Evolutionary conservation across 2,113 vertebrate species (phyloP).

Genomic region (Rhinopomastus cyanomelas): DNA sequence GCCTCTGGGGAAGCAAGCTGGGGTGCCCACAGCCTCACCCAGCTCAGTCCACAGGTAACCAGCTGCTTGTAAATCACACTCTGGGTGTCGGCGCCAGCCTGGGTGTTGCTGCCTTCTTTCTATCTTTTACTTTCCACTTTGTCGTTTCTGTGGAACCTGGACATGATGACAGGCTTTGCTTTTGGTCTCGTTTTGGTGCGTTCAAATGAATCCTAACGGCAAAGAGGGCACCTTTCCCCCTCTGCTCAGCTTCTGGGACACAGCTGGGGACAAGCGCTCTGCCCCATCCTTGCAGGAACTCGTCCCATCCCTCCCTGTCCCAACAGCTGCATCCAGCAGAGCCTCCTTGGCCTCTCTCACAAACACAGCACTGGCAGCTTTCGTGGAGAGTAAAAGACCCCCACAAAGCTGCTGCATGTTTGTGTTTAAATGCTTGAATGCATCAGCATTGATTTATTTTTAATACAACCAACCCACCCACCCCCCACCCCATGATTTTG

Average conservation of each 20-base stretch:
- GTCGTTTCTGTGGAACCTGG: neutral
- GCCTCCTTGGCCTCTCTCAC: neutral
- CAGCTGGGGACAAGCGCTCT: fast-evolving
- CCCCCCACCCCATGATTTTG: neutral
- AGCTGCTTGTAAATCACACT: fast-evolving
- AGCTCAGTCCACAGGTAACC: fast-evolving
- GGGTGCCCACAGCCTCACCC: fast-evolving
- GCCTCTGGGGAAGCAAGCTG: neutral
- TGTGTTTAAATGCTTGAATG: neutral
- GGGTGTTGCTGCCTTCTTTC: fast-evolving
- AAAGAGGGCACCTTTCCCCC: fast-evolving
- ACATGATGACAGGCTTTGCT: neutral
- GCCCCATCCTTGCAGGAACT: fast-evolving
- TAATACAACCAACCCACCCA: neutral
- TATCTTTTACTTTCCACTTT: neutral
- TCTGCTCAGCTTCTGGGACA: fast-evolving
- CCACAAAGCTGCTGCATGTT: fast-evolving
- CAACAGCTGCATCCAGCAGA: neutral
- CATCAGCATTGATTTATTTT: constrained; percentile 32
- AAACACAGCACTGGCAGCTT: neutral
- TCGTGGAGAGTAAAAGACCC: neutral
- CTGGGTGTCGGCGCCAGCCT: neutral
- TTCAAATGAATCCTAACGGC: neutral
- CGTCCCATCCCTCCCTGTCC: too few species aligned
- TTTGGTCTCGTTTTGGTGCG: fast-evolving